Base-by-base conservation (phyloP, 2,888 invertebrate species). In the Caradrina kadenii region DNA sequence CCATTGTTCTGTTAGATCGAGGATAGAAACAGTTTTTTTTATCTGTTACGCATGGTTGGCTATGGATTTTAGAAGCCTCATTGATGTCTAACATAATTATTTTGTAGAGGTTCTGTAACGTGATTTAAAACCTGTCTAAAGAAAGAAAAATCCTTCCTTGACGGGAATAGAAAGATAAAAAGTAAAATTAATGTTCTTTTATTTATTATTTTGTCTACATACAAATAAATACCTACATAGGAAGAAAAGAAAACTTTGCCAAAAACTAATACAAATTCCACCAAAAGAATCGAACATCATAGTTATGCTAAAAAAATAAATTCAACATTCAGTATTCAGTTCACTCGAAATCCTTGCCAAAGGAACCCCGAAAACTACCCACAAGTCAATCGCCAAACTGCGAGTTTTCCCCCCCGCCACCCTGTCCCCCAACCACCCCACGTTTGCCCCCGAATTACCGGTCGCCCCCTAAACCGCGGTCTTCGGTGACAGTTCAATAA, bases 401-500 rank as follows among this genome's bases (percentile, higher is more conserved):
- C 92, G 91, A 90, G 91, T 86, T 89, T 88, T 84, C 78, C 76
- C 73, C 39, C 90, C 83, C 88, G 86, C 81, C 82, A 86, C 87
- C 81, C 76, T 80, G 67, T 80, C 76, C 84, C 87, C 89, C 87
- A 82, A 77, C 86, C 85, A 82, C 86, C 84, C 89, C 91, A 89
- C 85, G 80, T 89, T 90, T 92, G 89, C 93, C 93, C 94, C 94
- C 93, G 90, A 94, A 94, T 94, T 94, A 94, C 94, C 89, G 91
- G 89, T 93, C 90, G 88, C 93, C 94, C 93, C 95, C 94, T 92
- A 91, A 94, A 94, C 94, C 93, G 90, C 93, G 91, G 92, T 93
- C 93, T 93, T 93, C 95, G 93, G 94, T 95, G 96, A 95, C 95
- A 95, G 95, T 95, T 95, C 95, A 96, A 95, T 95, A 95, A 93